Base-by-base conservation (phyloP, 2,797 vertebrate species). In the Furcifer pardalis region DNA sequence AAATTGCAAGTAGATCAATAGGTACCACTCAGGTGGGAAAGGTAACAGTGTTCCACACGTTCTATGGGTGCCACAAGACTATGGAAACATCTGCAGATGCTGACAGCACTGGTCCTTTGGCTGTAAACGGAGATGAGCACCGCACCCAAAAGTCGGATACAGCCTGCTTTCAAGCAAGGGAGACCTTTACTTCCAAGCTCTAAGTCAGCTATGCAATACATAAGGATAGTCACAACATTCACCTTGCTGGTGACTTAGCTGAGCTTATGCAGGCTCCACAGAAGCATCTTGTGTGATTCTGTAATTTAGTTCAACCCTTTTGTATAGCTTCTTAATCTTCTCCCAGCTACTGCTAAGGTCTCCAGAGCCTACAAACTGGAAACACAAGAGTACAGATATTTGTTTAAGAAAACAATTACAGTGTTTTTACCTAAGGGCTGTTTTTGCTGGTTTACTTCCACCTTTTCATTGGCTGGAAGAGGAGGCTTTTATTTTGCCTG, bases 381-480 rank as follows among this genome's bases (percentile, higher is more conserved):
- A 81, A 59, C 79, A 72, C 49, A 59, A 19, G 69, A 72, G 37
- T 23, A 71, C 40, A 40, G 27, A 56, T 71, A 81, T 81, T 56
- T 37, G 56, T 81, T 81, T 59, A 59, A 69, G 37, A 56, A 72
- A 81, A 60, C 69, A 81, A 81, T 81, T 81, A 81, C 25, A 13
- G 1, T 59, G 35, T 30, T 81, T 56, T 81, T 72, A 81, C 79
- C 52, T 59, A 59, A 27, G 32, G 69, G 9, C 66, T 59, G 7
- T 78, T 40, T 65, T 59, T 78, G 73, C 21, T 27, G 10, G 59
- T 27, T n/a, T 42, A 52, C 52, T 79, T 56, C 15, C 8, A 9
- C 40, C 52, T 81, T 81, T 59, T 72, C 79, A 81, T 27, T 59
- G 27, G 27, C 6, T 71, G n/a, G 56, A 40, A 52, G 23, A 19